Evolutionary conservation across 2,113 vertebrate genomes (phyloP), one percentile per base, ranked within the genome.

Genomic region (Hystrix brachyura): DNA sequence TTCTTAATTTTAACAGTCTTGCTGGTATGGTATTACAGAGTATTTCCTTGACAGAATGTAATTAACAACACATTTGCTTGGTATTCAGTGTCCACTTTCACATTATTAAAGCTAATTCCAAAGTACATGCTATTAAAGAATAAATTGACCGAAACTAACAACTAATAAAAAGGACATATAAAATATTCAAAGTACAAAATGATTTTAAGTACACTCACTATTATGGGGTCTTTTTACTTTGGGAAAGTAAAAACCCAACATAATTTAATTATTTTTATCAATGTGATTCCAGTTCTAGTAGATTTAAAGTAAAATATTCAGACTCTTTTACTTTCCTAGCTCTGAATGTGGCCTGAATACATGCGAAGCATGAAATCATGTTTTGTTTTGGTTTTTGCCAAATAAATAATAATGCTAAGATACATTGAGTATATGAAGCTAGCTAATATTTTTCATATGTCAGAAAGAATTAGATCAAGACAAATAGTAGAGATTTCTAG

Each of bases 181-280:
- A 74, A 62, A 74, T 62, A 51, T 43, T 74, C 32, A 80, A 95
- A 81, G 6, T 60, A 71, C 67, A 7, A 93, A 93, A 86, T 79
- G 7, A 88, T 90, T 82, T 95, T 95, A 60, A 51, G 8, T 71
- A 1, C 17, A 69, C 85, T 96, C 23, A 76, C 23, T 87, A 60
- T 69, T 57, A 25, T n/a, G 27, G 51, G 69, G 32, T 6, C 0
- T 65, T 59, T 38, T 27, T 72, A 62, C 29, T 88, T 89, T 74
- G 2, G 19, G 11, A 72, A 79, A 53, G 79, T 23, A 94, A 87
- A n/a, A 94, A 51, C 7, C 25, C 43, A 46, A 12, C 51, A 21
- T 80, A 46, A 79, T 90, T 82, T 3, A 91, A 55, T 92, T 74
- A 65, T 71, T 93, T 93, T 96, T 64, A 18, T 72, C 7, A 79